These are phyloP conservation scores for Conus betulinus DNA, from an alignment of 1,140 invertebrate genomes.

Conservation along the genomic window DNA sequence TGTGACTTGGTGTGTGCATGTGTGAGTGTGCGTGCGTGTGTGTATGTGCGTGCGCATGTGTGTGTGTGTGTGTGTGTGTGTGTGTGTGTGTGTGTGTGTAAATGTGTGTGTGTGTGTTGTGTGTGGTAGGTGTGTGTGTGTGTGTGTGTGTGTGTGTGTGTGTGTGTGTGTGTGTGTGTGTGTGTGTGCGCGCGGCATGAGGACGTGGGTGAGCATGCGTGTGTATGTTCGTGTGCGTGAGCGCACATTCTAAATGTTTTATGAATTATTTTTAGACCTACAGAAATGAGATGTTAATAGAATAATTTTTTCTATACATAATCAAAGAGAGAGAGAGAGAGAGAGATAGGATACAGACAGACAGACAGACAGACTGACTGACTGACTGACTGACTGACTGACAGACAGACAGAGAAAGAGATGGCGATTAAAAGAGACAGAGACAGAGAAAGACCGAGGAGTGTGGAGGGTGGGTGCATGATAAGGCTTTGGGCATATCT, in stretches of 20 bases:
- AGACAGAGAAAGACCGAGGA: background rate
- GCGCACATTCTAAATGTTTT: background rate
- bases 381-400: background rate
- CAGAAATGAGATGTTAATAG: too few relatives aligned
- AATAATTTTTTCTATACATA: too few relatives aligned
- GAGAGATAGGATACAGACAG: background rate
- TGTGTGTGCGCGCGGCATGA: background rate
- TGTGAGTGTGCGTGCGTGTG: slow-evolving; percentile 6
- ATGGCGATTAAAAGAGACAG: too few relatives aligned
- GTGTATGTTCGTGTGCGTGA: background rate
- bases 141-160: too few relatives aligned
- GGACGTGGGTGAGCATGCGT: background rate
- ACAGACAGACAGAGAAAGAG: too few relatives aligned
- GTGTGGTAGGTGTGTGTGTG: too few relatives aligned
- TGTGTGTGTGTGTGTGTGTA: too few relatives aligned
- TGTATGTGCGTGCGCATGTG: background rate
- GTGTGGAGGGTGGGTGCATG: background rate
- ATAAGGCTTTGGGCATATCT: too few relatives aligned
- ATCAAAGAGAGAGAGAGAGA: background rate
- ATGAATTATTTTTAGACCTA: background rate
- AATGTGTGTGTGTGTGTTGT: too few relatives aligned
- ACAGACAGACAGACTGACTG: background rate
- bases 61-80: background rate
- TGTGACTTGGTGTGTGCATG: background rate
- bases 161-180: too few relatives aligned